Conservation (phyloP, 2,888 invertebrate species). For the Phortica okadai region DNA sequence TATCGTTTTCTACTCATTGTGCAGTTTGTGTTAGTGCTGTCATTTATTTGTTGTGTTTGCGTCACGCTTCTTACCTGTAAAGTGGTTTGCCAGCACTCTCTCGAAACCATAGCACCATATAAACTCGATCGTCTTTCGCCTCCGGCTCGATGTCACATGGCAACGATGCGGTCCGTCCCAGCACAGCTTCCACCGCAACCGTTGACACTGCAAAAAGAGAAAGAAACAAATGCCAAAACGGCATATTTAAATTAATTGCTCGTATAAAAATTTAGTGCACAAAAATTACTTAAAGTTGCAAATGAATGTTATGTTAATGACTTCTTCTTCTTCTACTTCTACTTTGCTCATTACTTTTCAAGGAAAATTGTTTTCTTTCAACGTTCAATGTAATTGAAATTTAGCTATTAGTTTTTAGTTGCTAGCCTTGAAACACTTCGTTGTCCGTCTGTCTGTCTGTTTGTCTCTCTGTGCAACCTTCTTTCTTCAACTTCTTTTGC, state of each 20-base stretch:
- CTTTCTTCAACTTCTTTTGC: background rate
- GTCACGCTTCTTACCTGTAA: constrained; percentile 83
- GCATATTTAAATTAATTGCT: constrained; percentile 28
- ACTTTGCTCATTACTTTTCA: no score
- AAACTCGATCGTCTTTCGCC: constrained; percentile 89
- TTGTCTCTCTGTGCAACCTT: background rate
- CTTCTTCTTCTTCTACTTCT: background rate
- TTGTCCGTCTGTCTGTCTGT: background rate
- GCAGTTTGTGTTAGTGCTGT: background rate
- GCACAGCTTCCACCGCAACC: constrained; percentile 87
- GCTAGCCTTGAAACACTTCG: no score
- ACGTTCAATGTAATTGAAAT: no score
- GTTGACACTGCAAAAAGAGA: constrained; percentile 79
- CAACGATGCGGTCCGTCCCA: constrained; percentile 88
- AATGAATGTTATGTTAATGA: background rate
- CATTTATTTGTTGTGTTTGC: constrained; percentile 20
- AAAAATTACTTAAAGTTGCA: constrained; percentile 1
- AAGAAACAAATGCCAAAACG: constrained; percentile 23
- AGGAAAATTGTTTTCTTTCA: no score
- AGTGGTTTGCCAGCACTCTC: constrained; percentile 91
- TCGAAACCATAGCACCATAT: constrained; percentile 95
- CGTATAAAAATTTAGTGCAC: constrained; percentile 23
- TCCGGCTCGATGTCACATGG: constrained; percentile 93
- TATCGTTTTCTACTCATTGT: constrained; percentile 5
- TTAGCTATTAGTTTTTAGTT: no score